Evolutionary conservation across 2,113 vertebrate genomes (phyloP), one percentile per base, ranked within the genome.

Genomic region (Hippoglossus stenolepis): DNA sequence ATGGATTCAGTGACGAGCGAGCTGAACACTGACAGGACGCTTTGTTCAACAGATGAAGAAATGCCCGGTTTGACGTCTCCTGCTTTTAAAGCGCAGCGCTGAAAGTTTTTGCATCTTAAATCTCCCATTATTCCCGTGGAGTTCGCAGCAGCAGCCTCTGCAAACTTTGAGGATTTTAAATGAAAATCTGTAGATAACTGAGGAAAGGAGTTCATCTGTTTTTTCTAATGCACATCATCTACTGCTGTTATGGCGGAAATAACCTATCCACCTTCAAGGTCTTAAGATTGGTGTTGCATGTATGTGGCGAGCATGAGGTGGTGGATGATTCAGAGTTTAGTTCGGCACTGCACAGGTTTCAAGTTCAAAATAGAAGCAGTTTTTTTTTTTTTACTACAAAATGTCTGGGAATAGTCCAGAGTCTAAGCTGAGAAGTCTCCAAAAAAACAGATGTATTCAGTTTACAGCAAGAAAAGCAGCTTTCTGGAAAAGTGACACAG

Each of bases 1-100:
- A 88, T 76, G 77, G 75, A 85, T 67, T 20, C n/a, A 10, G 18
- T 9, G 20, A 21, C 9, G 45, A 31, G 31, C 2, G 54, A n/a
- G 17, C 17, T 1, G 10, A n/a, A 58, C 1, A 62, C 24, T 38
- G 60, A 69, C 75, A 5, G 59, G 1, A 4, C 14, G 66, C 43
- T 80, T 58, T 53, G 49, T 20, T 75, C 65, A 79, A 66, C 49
- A 69, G 28, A 73, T 80, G 59, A 40, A 18, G 47, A 17, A 4
- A 11, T 68, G 26, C 6, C 8, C 31, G 7, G 23, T 20, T 12
- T 14, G 4, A 28, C 17, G 7, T 18, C 17, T 38, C 7, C 23
- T 1, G 28, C 12, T 6, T 2, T 43, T 43, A 13, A 43, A 43
- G 40, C 40, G 40, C 40, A 13, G 40, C 11, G 40, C 12, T 12